Percentiles rank a stretch among this genome's conserved stretches.
phyloP scores from a whole-genome alignment of 1,140 invertebrate species.

The Eufriesea mexicana region DNA sequence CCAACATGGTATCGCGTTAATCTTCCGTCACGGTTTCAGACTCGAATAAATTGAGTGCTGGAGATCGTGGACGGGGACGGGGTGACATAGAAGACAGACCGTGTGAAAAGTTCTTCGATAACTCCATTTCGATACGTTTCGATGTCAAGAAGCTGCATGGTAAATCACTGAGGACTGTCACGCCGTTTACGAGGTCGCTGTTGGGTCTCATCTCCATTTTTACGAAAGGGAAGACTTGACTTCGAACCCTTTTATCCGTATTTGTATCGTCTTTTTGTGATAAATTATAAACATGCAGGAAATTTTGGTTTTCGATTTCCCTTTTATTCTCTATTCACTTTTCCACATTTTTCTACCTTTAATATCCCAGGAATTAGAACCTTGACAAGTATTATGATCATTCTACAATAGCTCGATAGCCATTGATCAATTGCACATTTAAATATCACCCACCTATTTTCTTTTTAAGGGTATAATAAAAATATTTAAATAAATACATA shows the following conservation, averaged over 20 bases:
- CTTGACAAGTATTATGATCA: too few relatives aligned
- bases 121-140: background rate
- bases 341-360: too few relatives aligned
- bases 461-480: too few relatives aligned
- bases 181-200: constrained; percentile 54
- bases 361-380: too few relatives aligned
- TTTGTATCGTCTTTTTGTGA: background rate
- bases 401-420: too few relatives aligned
- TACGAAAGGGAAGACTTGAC: background rate
- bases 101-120: background rate
- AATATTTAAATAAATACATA: too few relatives aligned
- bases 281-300: background rate
- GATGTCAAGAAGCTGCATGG: background rate
- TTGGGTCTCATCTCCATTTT: constrained; percentile 44
- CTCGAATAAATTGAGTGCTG: background rate
- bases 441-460: too few relatives aligned
- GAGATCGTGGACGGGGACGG: constrained; percentile 28
- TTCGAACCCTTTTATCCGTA: background rate
- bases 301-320: too few relatives aligned
- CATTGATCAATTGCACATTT: too few relatives aligned
- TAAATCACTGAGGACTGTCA: constrained; percentile 28
- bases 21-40: constrained; percentile 2
- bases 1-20: background rate
- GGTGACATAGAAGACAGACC: constrained; percentile 12
- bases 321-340: too few relatives aligned